Evolutionary conservation across 2,113 vertebrate genomes (phyloP).

Genomic region (Psilopogon haemacephalus): DNA sequence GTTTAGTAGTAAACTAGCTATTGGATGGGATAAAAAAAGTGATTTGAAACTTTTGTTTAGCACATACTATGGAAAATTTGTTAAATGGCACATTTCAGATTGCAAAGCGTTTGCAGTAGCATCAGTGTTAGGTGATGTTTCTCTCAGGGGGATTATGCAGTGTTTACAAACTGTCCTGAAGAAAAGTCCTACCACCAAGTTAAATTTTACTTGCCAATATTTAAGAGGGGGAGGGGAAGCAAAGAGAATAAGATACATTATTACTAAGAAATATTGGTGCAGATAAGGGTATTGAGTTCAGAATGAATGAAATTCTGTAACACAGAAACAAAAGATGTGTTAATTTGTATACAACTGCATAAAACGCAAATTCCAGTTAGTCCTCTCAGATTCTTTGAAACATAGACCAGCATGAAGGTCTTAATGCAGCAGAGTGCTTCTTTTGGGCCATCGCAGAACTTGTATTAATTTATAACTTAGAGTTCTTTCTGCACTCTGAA

Average conservation of each 20-base stretch:
- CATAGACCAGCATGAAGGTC: background rate
- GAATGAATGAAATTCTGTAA: background rate
- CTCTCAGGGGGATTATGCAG: background rate
- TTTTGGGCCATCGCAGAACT: constrained; percentile 39
- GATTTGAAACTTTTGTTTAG: background rate
- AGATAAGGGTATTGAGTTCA: background rate
- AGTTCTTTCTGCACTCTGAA: constrained; percentile 45
- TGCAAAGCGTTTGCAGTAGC: background rate
- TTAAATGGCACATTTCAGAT: background rate
- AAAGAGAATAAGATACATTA: background rate
- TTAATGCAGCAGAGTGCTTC: constrained; percentile 10
- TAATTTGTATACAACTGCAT: background rate
- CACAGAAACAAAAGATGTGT: background rate
- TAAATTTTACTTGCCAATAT: background rate
- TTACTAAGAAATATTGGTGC: background rate
- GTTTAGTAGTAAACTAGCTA: background rate
- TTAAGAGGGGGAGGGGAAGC: background rate
- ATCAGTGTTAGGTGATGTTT: background rate
- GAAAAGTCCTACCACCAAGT: background rate
- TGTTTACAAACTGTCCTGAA: background rate
- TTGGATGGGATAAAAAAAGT: background rate
- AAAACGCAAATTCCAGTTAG: background rate
- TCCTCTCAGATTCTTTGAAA: constrained; percentile 5
- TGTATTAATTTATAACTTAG: constrained; percentile 28
- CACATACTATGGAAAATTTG: background rate